Evolutionary conservation across 2,113 vertebrate species (phyloP), one percentile per base, ranked within the genome.

Genomic region (Trinectes maculatus): DNA sequence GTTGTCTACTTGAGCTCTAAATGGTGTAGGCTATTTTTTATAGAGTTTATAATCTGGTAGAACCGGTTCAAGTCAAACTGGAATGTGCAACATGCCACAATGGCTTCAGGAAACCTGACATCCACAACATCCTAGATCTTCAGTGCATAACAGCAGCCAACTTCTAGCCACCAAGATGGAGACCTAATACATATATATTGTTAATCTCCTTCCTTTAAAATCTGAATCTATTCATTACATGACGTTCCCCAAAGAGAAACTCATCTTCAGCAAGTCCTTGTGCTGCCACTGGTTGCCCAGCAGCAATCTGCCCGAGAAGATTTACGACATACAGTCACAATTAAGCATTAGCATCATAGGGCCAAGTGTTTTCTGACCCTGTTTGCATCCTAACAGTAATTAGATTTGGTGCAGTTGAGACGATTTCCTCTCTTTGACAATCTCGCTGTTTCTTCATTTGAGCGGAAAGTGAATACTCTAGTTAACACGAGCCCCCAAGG

Each of bases 401-500:
- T 84, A 76, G 47, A 80, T 80, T 70, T 57, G 44, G 46, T 55
- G 57, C 49, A 47, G 34, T 40, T 48, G 56, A 79, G 64, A 53
- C 68, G 53, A 39, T 81, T 83, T 79, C 56, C 57, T 64, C 54
- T 60, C 65, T 77, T 84, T 88, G 79, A 84, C 75, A 79, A 70
- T 74, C 69, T 76, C 65, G 46, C 80, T 58, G 78, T 87, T 88
- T 63, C 87, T 87, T 90, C 73, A 80, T 83, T 71, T 77, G 76
- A 85, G 82, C 83, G 74, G 75, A 83, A 87, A 87, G 77, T 86
- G 85, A 87, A 83, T 81, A 85, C 79, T 83, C 79, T 90, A 77
- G 87, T 91, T 90, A 90, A 86, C 84, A 82, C 42, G 36, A 62
- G 82, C 85, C 91, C 87, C 60, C 25, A 31, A 88, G 89, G 89